phyloP scores from a whole-genome alignment of 2,797 vertebrate genomes.

The Meriones psammophilus region DNA sequence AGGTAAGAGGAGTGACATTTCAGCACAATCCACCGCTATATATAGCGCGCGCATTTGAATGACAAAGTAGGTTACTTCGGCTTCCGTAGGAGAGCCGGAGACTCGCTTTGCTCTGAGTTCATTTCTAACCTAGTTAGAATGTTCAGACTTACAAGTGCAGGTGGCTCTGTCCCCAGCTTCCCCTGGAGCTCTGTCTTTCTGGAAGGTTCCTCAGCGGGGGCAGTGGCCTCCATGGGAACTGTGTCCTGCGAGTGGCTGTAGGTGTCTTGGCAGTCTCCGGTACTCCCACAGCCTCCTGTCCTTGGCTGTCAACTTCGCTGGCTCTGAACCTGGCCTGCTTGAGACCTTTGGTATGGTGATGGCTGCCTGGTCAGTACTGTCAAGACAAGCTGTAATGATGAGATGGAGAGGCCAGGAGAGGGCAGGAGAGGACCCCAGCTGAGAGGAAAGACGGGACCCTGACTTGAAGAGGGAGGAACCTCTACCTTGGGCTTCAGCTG shows the following conservation, averaged over 20 bases:
- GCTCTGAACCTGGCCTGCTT: background rate
- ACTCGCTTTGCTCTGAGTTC: slow-evolving; percentile 69
- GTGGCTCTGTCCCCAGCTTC: background rate
- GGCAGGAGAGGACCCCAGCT: background rate
- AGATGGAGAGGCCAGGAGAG: background rate
- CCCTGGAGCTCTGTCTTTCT: slow-evolving; percentile 38
- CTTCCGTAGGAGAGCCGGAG: slow-evolving; percentile 77
- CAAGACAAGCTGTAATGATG: background rate
- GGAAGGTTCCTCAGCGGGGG: background rate
- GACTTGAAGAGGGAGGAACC: background rate
- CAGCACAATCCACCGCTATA: slow-evolving; percentile 76
- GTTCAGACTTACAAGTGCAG: slow-evolving; percentile 65
- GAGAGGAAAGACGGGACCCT: background rate
- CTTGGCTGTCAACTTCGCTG: background rate
- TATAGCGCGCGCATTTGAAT: slow-evolving; percentile 81
- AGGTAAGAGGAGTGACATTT: slow-evolving; percentile 85
- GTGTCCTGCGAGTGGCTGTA: background rate
- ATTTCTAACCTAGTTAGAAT: slow-evolving; percentile 78
- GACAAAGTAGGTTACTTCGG: slow-evolving; percentile 83
- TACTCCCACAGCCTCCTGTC: background rate
- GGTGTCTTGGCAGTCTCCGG: background rate
- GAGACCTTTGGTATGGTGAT: background rate
- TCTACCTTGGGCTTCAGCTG: background rate
- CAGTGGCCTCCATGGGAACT: background rate
- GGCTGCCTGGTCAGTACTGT: background rate